A percentile compares a stretch with the other conserved stretches of the same genome.
phyloP scores from a whole-genome alignment of 2,113 vertebrate genomes.

The Aptenodytes forsteri region DNA sequence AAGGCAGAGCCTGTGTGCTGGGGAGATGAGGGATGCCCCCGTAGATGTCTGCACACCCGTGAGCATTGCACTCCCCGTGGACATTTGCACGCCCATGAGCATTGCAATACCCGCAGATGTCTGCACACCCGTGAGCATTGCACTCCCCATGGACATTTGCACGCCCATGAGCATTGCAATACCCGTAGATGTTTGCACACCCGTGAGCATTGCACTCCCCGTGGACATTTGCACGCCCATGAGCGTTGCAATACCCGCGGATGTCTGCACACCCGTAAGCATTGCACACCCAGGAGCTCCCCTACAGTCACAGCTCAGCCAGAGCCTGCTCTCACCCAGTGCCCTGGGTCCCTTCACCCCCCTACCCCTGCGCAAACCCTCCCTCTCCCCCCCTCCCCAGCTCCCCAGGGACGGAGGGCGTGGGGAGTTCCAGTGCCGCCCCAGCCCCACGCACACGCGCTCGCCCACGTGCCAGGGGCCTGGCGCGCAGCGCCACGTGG shows the following conservation, averaged over 20 bases:
- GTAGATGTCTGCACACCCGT: accelerated
- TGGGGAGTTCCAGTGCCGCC: accelerated
- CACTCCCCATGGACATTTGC: no score
- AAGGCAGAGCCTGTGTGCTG: neutral
- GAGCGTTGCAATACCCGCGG: neutral
- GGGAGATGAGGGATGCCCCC: neutral
- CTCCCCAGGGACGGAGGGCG: accelerated
- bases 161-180: no score
- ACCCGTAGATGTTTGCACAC: no score
- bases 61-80: neutral
- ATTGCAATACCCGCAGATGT: no score
- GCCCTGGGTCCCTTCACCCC: neutral
- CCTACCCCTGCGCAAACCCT: neutral
- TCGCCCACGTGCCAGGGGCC: accelerated
- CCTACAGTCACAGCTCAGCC: neutral
- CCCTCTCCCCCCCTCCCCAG: neutral
- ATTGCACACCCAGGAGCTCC: neutral
- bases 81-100: neutral
- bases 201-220: neutral
- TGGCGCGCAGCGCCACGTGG: accelerated
- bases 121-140: neutral
- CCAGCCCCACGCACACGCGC: accelerated
- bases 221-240: accelerated
- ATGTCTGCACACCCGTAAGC: neutral
- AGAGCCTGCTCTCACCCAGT: neutral